These are phyloP conservation scores for Tachysurus fulvidraco DNA, from an alignment of 2,113 vertebrate species.

Conservation along the genomic window DNA sequence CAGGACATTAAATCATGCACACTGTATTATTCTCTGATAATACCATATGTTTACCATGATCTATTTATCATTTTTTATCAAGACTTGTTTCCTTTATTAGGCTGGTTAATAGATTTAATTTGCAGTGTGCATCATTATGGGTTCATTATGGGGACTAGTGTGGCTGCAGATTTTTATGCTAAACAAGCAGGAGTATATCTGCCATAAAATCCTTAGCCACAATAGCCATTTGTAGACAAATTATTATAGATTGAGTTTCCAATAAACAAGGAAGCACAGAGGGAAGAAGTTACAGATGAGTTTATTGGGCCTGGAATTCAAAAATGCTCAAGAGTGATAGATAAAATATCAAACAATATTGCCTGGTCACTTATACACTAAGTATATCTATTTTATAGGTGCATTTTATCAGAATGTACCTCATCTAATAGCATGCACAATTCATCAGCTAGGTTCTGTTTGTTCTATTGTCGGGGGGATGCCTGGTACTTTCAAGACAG, in stretches of 20 bases:
- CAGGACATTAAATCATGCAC: no score
- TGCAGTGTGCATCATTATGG: no score
- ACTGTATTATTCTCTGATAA: no score
- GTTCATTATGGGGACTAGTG: not conserved
- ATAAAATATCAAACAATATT: not conserved
- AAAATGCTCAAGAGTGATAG: not conserved
- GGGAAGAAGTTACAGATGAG: not conserved
- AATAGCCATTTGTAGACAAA: no score
- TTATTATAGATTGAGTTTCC: no score
- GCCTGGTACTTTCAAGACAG: not conserved
- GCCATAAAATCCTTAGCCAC: no score
- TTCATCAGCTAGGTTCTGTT: not conserved
- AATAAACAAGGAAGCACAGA: not conserved
- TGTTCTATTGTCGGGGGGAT: not conserved
- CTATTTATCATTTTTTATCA: not conserved
- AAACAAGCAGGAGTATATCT: no score
- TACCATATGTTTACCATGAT: no score
- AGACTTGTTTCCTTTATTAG: no score
- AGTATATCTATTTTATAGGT: not conserved
- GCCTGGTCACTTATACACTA: not conserved
- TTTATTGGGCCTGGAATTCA: not conserved
- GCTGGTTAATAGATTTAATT: no score
- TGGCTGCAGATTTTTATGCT: not conserved
- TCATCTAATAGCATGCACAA: not conserved
- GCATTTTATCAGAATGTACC: not conserved